These are phyloP conservation scores for Serripes groenlandicus DNA, from an alignment of 2,888 invertebrate genomes.

Conservation along the genomic window DNA sequence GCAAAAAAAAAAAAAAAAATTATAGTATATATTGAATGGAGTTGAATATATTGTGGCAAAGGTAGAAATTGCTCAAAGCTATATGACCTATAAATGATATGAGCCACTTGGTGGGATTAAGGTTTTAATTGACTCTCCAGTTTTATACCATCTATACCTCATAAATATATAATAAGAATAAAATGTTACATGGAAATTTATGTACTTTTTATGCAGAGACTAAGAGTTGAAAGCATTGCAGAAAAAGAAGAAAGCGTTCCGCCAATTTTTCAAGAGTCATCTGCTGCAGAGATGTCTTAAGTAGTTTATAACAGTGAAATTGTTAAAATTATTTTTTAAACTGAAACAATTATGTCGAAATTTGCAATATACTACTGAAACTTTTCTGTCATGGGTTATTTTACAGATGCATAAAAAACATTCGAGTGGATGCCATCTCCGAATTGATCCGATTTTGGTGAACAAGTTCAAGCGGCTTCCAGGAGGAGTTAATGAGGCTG, in stretches of 20 bases:
- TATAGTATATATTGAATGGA: not conserved
- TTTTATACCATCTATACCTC: too few species aligned
- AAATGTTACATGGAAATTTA: too few species aligned
- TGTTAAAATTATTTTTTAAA: not conserved
- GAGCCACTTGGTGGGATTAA: too few species aligned
- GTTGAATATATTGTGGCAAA: not conserved
- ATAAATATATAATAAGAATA: too few species aligned
- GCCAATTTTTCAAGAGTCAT: too few species aligned
- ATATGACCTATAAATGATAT: too few species aligned
- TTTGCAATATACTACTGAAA: not conserved
- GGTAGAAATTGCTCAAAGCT: not conserved
- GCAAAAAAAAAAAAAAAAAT: too few species aligned
- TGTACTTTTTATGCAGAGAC: too few species aligned
- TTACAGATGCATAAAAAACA: constrained; percentile 19
- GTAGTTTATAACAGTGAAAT: not conserved
- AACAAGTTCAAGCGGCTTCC: constrained; percentile 55
- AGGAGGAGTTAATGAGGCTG: constrained; percentile 61
- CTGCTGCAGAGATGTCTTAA: not conserved
- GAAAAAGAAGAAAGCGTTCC: too few species aligned
- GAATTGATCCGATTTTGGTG: constrained; percentile 62
- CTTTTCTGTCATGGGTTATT: not conserved
- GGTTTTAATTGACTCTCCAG: too few species aligned
- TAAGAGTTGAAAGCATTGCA: too few species aligned
- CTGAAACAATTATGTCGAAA: not conserved
- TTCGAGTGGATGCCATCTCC: constrained; percentile 28